Percentiles rank a stretch among this genome's conserved stretches.
Conservation (phyloP, 1,140 invertebrate genomes). For the Pomacea maculata region DNA sequence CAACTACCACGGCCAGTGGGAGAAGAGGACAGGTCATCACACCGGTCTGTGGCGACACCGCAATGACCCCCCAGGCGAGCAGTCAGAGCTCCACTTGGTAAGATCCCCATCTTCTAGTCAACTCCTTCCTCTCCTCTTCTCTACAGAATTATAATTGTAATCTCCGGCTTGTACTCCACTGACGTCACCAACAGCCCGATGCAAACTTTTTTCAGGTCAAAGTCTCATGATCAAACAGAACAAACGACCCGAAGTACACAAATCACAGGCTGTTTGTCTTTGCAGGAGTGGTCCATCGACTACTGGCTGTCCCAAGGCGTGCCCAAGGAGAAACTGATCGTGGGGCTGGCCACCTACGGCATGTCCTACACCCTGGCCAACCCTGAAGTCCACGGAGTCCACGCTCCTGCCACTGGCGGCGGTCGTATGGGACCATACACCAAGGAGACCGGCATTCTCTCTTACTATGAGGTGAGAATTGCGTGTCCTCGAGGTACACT, state of each 20-base stretch:
- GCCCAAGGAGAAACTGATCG: conserved; percentile 79
- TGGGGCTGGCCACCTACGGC: conserved; percentile 90
- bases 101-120: too few relatives aligned
- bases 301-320: conserved; percentile 81
- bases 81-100: conserved; percentile 32
- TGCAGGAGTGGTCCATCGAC: conserved; percentile 48
- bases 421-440: conserved; percentile 85
- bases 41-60: conserved; percentile 49
- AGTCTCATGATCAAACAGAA: too few relatives aligned
- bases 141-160: too few relatives aligned
- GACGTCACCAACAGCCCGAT: too few relatives aligned
- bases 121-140: too few relatives aligned
- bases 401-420: conserved; percentile 78
- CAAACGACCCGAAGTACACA: background rate
- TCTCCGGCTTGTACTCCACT: too few relatives aligned
- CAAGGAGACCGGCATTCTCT: conserved; percentile 89
- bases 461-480: conserved; percentile 82
- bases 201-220: too few relatives aligned
- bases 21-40: conserved; percentile 79
- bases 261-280: background rate
- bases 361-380: conserved; percentile 82
- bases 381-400: conserved; percentile 83
- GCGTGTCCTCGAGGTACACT: too few relatives aligned
- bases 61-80: conserved; percentile 36
- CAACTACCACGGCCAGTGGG: conserved; percentile 95